A percentile compares a stretch with the other conserved stretches of the same genome.
phyloP scores from a whole-genome alignment of 2,113 vertebrate species.

The Elachura formosa region DNA sequence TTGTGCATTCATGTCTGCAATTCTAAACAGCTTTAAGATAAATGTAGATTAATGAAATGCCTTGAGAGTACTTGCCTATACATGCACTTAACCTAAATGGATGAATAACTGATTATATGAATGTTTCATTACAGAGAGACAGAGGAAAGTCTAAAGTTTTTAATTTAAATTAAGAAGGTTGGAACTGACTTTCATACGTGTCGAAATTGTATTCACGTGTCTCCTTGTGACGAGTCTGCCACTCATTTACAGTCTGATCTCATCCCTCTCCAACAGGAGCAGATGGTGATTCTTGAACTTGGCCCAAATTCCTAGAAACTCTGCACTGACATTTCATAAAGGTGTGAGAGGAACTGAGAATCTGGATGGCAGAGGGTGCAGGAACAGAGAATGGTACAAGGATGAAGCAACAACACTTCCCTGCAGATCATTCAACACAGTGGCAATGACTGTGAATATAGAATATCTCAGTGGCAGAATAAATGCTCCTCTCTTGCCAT shows the following conservation, averaged over 20 bases:
- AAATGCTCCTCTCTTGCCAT: not conserved
- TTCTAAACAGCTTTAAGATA: slow-evolving; percentile 21
- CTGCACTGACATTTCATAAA: slow-evolving; percentile 11
- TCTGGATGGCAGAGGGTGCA: not conserved
- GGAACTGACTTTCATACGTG: not conserved
- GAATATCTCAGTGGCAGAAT: not conserved
- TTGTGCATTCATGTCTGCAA: not conserved
- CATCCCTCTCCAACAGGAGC: not conserved
- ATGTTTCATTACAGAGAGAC: not conserved
- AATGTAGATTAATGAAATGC: slow-evolving; percentile 26
- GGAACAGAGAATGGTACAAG: not conserved
- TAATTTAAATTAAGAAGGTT: not conserved
- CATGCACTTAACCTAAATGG: slow-evolving; percentile 3
- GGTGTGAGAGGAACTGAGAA: slow-evolving; percentile 11
- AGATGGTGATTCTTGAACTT: slow-evolving; percentile 52
- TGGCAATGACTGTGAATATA: not conserved
- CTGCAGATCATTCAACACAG: not conserved
- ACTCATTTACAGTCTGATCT: slow-evolving; percentile 22
- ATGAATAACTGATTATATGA: slow-evolving; percentile 5
- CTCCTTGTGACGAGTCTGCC: not conserved
- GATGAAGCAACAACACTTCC: not conserved
- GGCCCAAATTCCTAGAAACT: slow-evolving; percentile 50
- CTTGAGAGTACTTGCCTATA: slow-evolving; percentile 42
- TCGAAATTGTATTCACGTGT: not conserved
- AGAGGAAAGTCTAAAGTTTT: not conserved